Conservation (phyloP, 2,888 invertebrate genomes). For the Dynastes hyllus region DNA sequence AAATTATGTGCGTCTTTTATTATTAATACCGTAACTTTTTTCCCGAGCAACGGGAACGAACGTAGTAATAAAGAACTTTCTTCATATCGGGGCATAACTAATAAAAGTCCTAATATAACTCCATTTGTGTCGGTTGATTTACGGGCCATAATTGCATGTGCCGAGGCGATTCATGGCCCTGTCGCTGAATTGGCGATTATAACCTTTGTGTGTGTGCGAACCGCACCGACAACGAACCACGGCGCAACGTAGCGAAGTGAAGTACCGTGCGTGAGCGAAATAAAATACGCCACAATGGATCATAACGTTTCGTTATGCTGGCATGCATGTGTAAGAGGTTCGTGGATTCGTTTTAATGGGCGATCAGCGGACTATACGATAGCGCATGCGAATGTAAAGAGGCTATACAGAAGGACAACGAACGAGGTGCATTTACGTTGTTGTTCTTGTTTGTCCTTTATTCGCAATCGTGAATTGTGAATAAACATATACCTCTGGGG, state of each 20-base stretch:
- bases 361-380: neutral
- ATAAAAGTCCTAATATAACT: slow-evolving; percentile 67
- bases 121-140: slow-evolving; percentile 67
- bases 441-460: too few species aligned
- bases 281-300: slow-evolving; percentile 28
- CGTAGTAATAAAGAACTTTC: slow-evolving; percentile 58
- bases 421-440: too few species aligned
- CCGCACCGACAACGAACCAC: slow-evolving; percentile 42
- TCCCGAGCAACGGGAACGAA: slow-evolving; percentile 27
- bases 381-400: neutral
- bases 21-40: slow-evolving; percentile 52
- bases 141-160: slow-evolving; percentile 68
- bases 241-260: slow-evolving; percentile 39
- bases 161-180: slow-evolving; percentile 65
- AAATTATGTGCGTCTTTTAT: slow-evolving; percentile 54
- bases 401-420: neutral
- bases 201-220: slow-evolving; percentile 64
- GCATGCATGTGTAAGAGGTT: neutral
- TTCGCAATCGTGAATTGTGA: too few species aligned
- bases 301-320: slow-evolving; percentile 22
- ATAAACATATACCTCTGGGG: too few species aligned
- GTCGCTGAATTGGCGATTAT: slow-evolving; percentile 62
- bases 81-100: slow-evolving; percentile 57
- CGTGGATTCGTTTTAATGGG: slow-evolving; percentile 16
- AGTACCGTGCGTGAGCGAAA: slow-evolving; percentile 33